Evolutionary conservation across 2,888 invertebrate species (phyloP).

Genomic region (Phyllotreta striolata): DNA sequence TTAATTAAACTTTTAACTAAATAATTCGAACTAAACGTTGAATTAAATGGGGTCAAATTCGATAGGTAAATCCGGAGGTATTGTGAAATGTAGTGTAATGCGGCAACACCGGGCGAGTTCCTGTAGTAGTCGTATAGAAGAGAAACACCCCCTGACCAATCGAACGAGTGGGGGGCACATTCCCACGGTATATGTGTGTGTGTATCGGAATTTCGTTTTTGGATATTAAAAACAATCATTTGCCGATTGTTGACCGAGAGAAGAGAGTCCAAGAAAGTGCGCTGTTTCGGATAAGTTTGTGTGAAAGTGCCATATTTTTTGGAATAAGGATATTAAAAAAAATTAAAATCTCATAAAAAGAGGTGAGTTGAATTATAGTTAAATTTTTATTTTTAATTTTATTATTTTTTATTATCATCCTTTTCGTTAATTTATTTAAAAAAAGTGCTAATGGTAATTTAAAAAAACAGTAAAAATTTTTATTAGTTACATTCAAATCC

Average conservation of each 20-base stretch:
- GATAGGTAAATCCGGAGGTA: not conserved
- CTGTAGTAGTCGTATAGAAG: conserved; percentile 37
- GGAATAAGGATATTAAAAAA: conserved; percentile 20
- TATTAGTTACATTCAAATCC: too few relatives aligned
- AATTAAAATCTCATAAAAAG: not conserved
- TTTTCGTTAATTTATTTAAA: too few relatives aligned
- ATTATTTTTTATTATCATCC: too few relatives aligned
- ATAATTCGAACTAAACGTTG: too few relatives aligned
- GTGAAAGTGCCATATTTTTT: too few relatives aligned
- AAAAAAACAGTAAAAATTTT: too few relatives aligned
- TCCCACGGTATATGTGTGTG: conserved; percentile 50
- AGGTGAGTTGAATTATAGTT: too few relatives aligned
- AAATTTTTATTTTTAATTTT: conserved; percentile 3
- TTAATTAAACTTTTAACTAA: too few relatives aligned
- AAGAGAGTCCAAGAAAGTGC: conserved; percentile 5
- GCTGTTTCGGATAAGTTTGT: too few relatives aligned
- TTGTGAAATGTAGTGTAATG: not conserved
- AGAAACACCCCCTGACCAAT: conserved; percentile 46
- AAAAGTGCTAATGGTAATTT: too few relatives aligned
- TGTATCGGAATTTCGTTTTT: conserved; percentile 52
- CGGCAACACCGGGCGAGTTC: conserved; percentile 25
- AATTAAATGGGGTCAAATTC: too few relatives aligned
- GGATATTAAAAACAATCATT: conserved; percentile 50
- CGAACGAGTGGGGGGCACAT: conserved; percentile 44
- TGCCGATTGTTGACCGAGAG: conserved; percentile 36